Evolutionary conservation across 2,113 vertebrate species (phyloP), one percentile per base, ranked within the genome.

Genomic region (Echinops telfairi): DNA sequence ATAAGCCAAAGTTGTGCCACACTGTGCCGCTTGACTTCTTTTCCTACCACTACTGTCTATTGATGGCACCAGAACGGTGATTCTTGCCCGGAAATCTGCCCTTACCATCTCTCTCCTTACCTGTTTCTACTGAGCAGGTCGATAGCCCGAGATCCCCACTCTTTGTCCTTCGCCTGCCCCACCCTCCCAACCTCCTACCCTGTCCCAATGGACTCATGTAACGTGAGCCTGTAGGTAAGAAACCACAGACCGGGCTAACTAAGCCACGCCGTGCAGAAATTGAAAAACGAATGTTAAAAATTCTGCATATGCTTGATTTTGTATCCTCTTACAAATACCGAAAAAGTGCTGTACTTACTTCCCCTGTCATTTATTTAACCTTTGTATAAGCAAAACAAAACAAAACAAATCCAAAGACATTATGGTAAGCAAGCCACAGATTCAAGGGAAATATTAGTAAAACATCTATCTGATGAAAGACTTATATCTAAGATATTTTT

Each of bases 301-400:
- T 78, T 38, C 10, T 79, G 23, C n/a, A 12, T 62, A 57, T 1
- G 33, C 1, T 70, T 40, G 68, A 47, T 29, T 91, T 86, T 76
- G 29, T 66, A 23, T 33, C 43, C n/a, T 77, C 31, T 79, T 70
- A 58, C 62, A 85, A 92, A 64, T 33, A 89, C 62, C 71, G 58
- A n/a, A 85, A 94, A 94, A 73, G 25, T n/a, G 80, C 83, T 23
- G 7, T 60, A 58, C 0, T 14, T 60, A 58, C 0, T 14, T 25
- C 75, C 11, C 73, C 19, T 86, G 47, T 14, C 86, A 82, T 85
- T 76, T 85, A 77, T 53, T 80, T 75, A 88, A 62, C 40, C 83
- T 85, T 94, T 92, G 86, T 70, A 86, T 86, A 29, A 60, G 90
- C 82, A 62, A 83, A 78, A 84, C 92, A 83, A 83, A 78, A 84